Conservation (phyloP, 1,140 invertebrate species). For the Harpegnathos saltator region DNA sequence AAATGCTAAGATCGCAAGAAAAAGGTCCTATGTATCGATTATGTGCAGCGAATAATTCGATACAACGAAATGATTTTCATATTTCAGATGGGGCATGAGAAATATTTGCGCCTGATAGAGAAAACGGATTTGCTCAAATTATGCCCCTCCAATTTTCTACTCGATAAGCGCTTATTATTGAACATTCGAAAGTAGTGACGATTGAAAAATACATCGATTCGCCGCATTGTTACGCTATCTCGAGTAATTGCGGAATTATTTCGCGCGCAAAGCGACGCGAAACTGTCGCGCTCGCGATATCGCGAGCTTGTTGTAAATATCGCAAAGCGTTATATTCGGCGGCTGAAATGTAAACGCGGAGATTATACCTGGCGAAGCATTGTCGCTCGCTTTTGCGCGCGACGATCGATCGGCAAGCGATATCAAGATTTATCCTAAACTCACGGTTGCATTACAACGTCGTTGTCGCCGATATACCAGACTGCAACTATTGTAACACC, state of each 20-base stretch:
- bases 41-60: too few relatives aligned
- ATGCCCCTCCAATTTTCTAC: too few relatives aligned
- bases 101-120: too few relatives aligned
- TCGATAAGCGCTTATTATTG: too few relatives aligned
- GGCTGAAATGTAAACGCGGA: conserved; percentile 19
- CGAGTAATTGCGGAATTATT: not conserved
- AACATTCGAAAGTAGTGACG: too few relatives aligned
- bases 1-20: too few relatives aligned
- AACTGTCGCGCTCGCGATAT: too few relatives aligned
- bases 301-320: not conserved
- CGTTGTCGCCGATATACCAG: conserved; percentile 28
- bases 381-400: not conserved
- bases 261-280: not conserved
- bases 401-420: conserved; percentile 39
- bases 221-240: not conserved
- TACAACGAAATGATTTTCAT: too few relatives aligned
- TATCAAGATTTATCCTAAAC: conserved; percentile 58
- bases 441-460: conserved; percentile 43
- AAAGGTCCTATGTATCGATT: too few relatives aligned
- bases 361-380: conserved; percentile 25
- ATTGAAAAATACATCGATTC: too few relatives aligned
- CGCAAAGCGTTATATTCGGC: not conserved
- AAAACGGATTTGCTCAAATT: too few relatives aligned
- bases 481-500: conserved; percentile 47
- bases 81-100: too few relatives aligned